Percentiles rank a stretch among this genome's conserved stretches.
phyloP scores from a whole-genome alignment of 2,888 invertebrate species.

The Hedya salicella region DNA sequence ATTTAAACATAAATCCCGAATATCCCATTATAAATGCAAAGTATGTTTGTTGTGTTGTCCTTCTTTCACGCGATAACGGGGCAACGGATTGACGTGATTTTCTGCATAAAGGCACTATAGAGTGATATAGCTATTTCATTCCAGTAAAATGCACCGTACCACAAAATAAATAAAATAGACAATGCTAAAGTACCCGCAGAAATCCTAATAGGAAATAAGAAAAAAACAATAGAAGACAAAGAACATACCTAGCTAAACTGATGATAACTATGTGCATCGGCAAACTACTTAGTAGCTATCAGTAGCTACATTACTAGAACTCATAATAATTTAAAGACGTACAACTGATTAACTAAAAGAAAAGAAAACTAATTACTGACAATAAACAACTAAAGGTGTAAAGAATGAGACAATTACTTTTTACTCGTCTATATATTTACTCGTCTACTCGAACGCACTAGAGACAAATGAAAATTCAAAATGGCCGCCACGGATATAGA shows the following conservation, averaged over 20 bases:
- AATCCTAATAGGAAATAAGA: too few species aligned
- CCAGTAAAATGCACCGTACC: too few species aligned
- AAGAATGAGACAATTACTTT: slow-evolving; percentile 35
- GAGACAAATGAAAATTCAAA: slow-evolving; percentile 26
- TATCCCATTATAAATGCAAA: too few species aligned
- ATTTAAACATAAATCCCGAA: too few species aligned
- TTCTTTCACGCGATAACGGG: too few species aligned
- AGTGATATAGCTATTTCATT: too few species aligned
- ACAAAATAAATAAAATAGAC: too few species aligned
- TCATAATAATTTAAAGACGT: slow-evolving; percentile 12
- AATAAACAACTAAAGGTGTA: slow-evolving; percentile 31
- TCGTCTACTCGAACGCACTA: slow-evolving; percentile 23
- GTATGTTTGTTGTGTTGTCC: too few species aligned
- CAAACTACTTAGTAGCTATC: slow-evolving; percentile 5
- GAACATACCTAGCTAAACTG: neutral
- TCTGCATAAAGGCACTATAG: too few species aligned
- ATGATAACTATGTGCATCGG: neutral
- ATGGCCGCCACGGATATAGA: slow-evolving; percentile 39
- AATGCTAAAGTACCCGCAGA: too few species aligned
- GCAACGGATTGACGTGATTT: too few species aligned
- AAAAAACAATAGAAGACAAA: too few species aligned
- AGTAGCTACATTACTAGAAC: slow-evolving; percentile 10
- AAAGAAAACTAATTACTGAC: slow-evolving; percentile 34
- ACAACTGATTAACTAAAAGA: slow-evolving; percentile 14
- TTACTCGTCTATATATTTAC: slow-evolving; percentile 20